Base-by-base conservation (phyloP, 2,113 vertebrate genomes). In the Zapus hudsonius region DNA sequence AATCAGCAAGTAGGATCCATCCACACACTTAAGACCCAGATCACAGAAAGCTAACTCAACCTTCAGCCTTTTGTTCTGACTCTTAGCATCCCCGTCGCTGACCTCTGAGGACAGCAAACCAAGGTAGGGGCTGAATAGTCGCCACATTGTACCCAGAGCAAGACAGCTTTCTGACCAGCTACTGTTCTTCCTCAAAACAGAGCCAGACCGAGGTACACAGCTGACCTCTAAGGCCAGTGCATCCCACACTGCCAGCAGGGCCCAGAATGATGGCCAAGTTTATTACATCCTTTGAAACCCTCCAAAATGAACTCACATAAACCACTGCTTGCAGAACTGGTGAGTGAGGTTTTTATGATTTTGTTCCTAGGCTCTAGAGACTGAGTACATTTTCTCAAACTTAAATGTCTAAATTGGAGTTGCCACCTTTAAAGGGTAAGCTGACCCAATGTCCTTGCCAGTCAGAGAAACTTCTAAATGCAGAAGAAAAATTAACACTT, bases 391-490 rank as follows among this genome's bases (percentile, higher is more conserved):
- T 91, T 95, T 73, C 75, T 61, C 70, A 59, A 86, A 90, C 95
- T 87, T 96, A 95, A 95, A 95, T 95, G 93, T 96, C 72, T 89
- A 90, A 96, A 96, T 96, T 95, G 90, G 93, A 95, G 44, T 81
- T 93, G 93, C 93, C 90, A 90, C 92, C 88, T 92, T 96, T 94
- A 94, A 86, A 96, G 89, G 75, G 88, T 90, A 93, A 95, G 83
- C 88, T 89, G 95, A 95, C 92, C 93, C 92, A 52, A 17, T 59
- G 90, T 96, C 96, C 93, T 96, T 95, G 90, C 84, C 90, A 70
- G 61, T 80, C 93, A 59, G 78, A 66, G 66, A 93, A 90, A 70
- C 66, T 42, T 90, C 83, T 67, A 69, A 93, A 52, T 38, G 66
- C 59, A 74, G 79, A 78, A 78, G 67, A 64, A 85, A 92, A 90